phyloP scores from a whole-genome alignment of 2,888 invertebrate genomes.

The Lycia hirtaria region DNA sequence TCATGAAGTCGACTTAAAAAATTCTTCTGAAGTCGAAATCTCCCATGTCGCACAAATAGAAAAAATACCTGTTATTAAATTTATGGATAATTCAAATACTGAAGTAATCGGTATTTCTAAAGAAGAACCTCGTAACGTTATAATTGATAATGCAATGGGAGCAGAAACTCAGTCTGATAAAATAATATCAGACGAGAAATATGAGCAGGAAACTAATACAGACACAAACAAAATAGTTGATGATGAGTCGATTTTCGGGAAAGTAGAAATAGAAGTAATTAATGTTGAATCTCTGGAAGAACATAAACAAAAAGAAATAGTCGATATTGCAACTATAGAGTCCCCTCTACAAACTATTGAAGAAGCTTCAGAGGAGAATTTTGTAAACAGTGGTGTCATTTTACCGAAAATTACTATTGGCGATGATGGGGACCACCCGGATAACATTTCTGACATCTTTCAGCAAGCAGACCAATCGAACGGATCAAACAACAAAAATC shows the following conservation, averaged over 20 bases:
- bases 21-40: constrained; percentile 54
- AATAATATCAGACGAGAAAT: constrained; percentile 1
- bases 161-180: neutral
- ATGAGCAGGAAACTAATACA: neutral
- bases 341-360: constrained; percentile 18
- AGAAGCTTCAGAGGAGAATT: constrained; percentile 39
- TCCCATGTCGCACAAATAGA: constrained; percentile 39
- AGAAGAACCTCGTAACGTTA: neutral
- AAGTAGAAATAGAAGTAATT: constrained; percentile 9
- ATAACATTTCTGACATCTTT: neutral
- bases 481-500: neutral
- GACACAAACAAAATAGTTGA: neutral
- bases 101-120: neutral
- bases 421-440: neutral
- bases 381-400: constrained; percentile 19
- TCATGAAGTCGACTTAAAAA: constrained; percentile 46
- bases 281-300: constrained; percentile 8
- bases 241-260: constrained; percentile 13
- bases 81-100: neutral
- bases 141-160: neutral
- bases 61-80: constrained; percentile 7
- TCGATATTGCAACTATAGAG: constrained; percentile 2
- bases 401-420: constrained; percentile 21
- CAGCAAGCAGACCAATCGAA: neutral
- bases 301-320: constrained; percentile 8